Evolutionary conservation across 2,797 vertebrate genomes (phyloP).

Genomic region (Crax fasciolata): DNA sequence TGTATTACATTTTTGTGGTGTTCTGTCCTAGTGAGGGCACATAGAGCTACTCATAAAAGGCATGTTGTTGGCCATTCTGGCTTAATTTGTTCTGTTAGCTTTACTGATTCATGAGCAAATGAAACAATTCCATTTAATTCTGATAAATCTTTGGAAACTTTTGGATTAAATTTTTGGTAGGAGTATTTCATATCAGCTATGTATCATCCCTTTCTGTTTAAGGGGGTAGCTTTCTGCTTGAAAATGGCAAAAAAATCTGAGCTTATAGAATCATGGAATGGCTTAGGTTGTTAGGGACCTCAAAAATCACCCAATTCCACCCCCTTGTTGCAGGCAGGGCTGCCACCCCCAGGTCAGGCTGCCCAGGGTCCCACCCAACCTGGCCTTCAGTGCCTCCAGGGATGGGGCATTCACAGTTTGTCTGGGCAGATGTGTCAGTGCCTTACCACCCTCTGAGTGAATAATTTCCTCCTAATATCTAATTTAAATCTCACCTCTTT

Average conservation of each 20-base stretch:
- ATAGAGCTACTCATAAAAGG: neutral
- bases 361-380: no score
- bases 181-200: neutral
- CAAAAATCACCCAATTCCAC: no score
- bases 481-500: no score
- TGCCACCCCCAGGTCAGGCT: no score
- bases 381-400: no score
- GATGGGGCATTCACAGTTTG: no score
- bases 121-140: slow-evolving; percentile 18
- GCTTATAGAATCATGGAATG: neutral
- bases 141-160: slow-evolving; percentile 27
- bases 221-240: slow-evolving; percentile 9
- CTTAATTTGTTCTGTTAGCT: neutral
- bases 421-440: no score
- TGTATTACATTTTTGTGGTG: neutral
- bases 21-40: neutral
- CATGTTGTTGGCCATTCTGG: neutral
- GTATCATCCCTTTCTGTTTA: neutral
- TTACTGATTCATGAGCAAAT: slow-evolving; percentile 39
- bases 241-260: neutral
- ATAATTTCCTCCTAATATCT: no score
- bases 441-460: no score
- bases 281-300: neutral
- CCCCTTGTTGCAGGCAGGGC: no score
- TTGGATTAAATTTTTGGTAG: slow-evolving; percentile 43